Base-by-base conservation (phyloP, 2,797 vertebrate species). In the Arnoldichthys spilopterus region DNA sequence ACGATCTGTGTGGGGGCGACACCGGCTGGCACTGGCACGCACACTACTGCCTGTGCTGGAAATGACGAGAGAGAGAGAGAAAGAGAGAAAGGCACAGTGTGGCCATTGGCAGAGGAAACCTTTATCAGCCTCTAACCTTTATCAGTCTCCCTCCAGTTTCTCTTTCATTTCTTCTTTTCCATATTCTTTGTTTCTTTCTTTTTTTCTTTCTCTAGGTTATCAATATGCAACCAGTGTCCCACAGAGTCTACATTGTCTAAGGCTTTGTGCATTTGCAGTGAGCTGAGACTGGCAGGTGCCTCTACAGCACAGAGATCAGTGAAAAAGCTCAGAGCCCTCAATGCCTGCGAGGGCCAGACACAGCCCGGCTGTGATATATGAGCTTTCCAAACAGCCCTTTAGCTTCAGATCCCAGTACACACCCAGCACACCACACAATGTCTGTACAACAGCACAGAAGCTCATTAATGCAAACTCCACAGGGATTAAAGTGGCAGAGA, bases 1-100 rank as follows among this genome's bases (percentile, higher is more conserved):
- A n/a, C 67, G 40, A 80, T 58, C 76, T 74, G 30, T 59, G 87
- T 87, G 90, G 90, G 87, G 89, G 89, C 77, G 86, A 69, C 20
- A 37, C 80, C 85, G 86, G 87, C 85, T 91, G 85, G 83, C 78
- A 78, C 70, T 77, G 72, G 64, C 51, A 32, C 28, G 26, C 56
- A 75, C 71, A 67, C 49, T 26, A 22, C 13, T 13, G 30, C 34
- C 59, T 62, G 47, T 47, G 70, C 70, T 75, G 72, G 51, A 74
- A 77, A 78, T 53, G 4, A 73, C 11, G 79, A 85, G 81, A 78
- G 77, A 84, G 30, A 67, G 58, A 66, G 77, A 72, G 68, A 71
- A 79, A 85, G 22, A 64, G 62, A 77, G 26, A 45, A 6, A 20
- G 22, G 13, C 3, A 49, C 82, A 84, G 73, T 84, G 75, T 81